Evolutionary conservation across 2,113 vertebrate genomes (phyloP), one percentile per base, ranked within the genome.

Genomic region (Tragelaphus imberbis): DNA sequence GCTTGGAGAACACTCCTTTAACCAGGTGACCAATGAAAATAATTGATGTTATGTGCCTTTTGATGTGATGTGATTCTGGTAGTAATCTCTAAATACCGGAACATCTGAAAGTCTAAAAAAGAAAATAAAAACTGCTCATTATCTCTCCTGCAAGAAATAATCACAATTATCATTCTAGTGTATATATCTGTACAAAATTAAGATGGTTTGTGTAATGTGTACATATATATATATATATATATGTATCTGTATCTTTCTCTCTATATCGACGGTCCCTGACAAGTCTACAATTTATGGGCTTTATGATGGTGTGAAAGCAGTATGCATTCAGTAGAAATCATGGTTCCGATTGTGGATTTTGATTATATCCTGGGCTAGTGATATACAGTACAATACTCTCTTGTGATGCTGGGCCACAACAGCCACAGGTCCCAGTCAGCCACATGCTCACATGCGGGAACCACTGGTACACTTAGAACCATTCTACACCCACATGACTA

Each of bases 191-290:
- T 75, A 65, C 15, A 77, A 47, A 93, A 53, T 79, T 84, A 61
- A n/a, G 40, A 68, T 94, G 65, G 75, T 92, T 95, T 91, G 14
- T 53, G 93, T n/a, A 79, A 90, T 71, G 27, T 85, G 27, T 68
- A 27, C 86, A 23, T 8, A 16, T 17, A 16, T 56, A 49, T 56
- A 23, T 8, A 16, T 17, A 16, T 56, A 49, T 56, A 36, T 88
- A 51, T 51, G 23, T 25, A 0, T 79, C 7, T 68, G 7, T 84
- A 40, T 84, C n/a, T 56, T 4, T 94, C 2, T 71, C 21, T 93
- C 15, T 84, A 0, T 36, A 84, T 14, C 1, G 4, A 27, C 1
- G 0, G n/a, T 15, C 13, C 33, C 53, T n/a, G 55, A 36, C 81
- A 5, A 21, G 30, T 81, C 5, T 81, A 53, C 1, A 0, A 81